These are phyloP conservation scores for Sycophaga agraensis DNA, from an alignment of 1,140 invertebrate species.

Conservation along the genomic window DNA sequence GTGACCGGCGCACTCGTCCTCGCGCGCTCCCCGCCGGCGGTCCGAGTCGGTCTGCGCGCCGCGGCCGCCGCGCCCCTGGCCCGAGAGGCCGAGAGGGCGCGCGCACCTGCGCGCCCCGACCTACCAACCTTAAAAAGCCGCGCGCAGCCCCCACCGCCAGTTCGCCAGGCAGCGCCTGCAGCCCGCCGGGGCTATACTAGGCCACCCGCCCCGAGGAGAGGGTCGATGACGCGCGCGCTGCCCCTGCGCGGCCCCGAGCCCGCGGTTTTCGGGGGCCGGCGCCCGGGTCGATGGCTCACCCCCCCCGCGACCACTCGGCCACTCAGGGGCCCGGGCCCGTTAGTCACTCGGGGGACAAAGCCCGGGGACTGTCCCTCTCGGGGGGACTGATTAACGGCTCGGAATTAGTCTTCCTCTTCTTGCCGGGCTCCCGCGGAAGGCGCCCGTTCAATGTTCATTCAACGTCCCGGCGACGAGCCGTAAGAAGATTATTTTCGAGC, in stretches of 20 bases:
- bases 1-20: neutral
- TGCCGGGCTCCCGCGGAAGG: too few species aligned
- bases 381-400: too few species aligned
- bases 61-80: neutral
- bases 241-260: neutral
- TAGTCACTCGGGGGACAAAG: too few species aligned
- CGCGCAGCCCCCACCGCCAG: conserved; percentile 6
- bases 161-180: conserved; percentile 22
- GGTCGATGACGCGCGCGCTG: conserved; percentile 17
- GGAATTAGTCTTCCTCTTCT: too few species aligned
- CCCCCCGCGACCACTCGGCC: neutral
- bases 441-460: too few species aligned
- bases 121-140: conserved; percentile 38
- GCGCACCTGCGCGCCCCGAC: conserved; percentile 30
- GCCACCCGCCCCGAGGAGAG: too few species aligned
- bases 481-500: too few species aligned
- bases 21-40: conserved; percentile 31
- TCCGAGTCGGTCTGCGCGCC: conserved; percentile 35
- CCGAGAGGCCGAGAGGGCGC: neutral
- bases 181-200: too few species aligned
- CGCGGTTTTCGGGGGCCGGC: neutral
- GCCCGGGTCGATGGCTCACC: neutral
- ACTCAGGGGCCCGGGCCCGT: neutral
- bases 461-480: too few species aligned
- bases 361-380: too few species aligned